Percentiles rank a stretch among this genome's conserved stretches.
Conservation (phyloP, 2,888 invertebrate genomes). For the Caenorhabditis drosophilae region DNA sequence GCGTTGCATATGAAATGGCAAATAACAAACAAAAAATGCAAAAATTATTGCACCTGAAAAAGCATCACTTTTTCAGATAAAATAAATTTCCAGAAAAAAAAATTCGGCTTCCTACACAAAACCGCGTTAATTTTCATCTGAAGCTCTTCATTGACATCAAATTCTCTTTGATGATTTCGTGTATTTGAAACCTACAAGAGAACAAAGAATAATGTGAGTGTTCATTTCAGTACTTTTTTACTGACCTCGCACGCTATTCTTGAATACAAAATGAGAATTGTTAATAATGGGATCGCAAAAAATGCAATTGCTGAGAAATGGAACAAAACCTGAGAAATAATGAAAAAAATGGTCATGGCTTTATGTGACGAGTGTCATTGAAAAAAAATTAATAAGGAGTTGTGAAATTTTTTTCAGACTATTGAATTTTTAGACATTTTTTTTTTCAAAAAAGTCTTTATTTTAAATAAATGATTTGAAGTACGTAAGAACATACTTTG, state of each 20-base stretch:
- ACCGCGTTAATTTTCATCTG: slow-evolving; percentile 33
- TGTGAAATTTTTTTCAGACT: too few relatives aligned
- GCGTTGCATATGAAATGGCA: slow-evolving; percentile 57
- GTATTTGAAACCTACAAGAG: slow-evolving; percentile 26
- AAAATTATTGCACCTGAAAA: slow-evolving; percentile 52
- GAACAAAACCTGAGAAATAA: slow-evolving; percentile 43
- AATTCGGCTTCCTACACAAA: slow-evolving; percentile 16
- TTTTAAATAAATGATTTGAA: too few relatives aligned
- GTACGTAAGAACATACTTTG: slow-evolving; percentile 31
- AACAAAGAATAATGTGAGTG: not conserved
- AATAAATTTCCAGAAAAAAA: too few relatives aligned
- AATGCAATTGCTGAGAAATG: slow-evolving; percentile 57
- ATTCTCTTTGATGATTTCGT: slow-evolving; percentile 18
- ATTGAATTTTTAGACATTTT: too few relatives aligned
- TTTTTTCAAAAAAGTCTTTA: too few relatives aligned
- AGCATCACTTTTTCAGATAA: too few relatives aligned
- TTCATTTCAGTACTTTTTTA: not conserved
- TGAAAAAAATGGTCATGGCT: not conserved
- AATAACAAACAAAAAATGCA: slow-evolving; percentile 59
- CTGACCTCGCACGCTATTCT: slow-evolving; percentile 44
- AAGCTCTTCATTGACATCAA: slow-evolving; percentile 35
- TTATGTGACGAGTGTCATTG: too few relatives aligned
- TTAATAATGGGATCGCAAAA: slow-evolving; percentile 47
- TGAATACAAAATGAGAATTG: slow-evolving; percentile 50
- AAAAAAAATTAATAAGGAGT: too few relatives aligned